phyloP scores from a whole-genome alignment of 2,113 vertebrate genomes.

The Prochilodus magdalenae region DNA sequence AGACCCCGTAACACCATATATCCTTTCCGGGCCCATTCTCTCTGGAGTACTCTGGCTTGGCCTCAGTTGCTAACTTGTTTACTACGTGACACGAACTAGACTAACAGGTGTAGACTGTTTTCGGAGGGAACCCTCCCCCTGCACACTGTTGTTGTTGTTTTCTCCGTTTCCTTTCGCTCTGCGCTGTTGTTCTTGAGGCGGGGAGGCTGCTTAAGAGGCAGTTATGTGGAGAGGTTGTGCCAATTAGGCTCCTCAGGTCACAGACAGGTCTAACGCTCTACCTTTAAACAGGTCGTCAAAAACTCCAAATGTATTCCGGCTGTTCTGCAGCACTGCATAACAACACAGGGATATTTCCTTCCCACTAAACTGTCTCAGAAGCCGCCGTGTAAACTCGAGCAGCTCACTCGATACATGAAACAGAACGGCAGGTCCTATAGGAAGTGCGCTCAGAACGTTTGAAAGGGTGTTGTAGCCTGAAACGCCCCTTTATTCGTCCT shows the following conservation, averaged over 20 bases:
- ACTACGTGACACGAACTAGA: slow-evolving; percentile 1
- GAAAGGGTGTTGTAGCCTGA: neutral
- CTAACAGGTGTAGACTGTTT: neutral
- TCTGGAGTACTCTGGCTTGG: neutral
- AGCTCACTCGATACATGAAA: neutral
- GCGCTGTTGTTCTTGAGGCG: neutral
- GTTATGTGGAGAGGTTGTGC: neutral
- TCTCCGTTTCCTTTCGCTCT: neutral
- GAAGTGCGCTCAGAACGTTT: neutral
- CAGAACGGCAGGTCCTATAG: neutral
- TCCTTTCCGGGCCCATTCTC: neutral
- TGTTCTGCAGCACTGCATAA: neutral
- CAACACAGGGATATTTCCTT: slow-evolving; percentile 35
- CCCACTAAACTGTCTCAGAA: slow-evolving; percentile 3
- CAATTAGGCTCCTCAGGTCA: slow-evolving; percentile 26
- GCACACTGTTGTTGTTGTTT: neutral
- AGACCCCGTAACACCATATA: neutral
- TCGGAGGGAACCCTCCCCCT: neutral
- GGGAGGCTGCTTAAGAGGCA: neutral
- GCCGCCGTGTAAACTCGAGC: neutral
- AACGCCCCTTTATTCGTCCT: no score
- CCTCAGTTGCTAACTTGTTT: slow-evolving; percentile 3
- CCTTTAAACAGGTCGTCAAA: neutral
- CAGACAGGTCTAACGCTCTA: neutral
- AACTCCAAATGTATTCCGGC: slow-evolving; percentile 9